Conservation (phyloP, 2,113 vertebrate genomes). For the Poicephalus meyeri region DNA sequence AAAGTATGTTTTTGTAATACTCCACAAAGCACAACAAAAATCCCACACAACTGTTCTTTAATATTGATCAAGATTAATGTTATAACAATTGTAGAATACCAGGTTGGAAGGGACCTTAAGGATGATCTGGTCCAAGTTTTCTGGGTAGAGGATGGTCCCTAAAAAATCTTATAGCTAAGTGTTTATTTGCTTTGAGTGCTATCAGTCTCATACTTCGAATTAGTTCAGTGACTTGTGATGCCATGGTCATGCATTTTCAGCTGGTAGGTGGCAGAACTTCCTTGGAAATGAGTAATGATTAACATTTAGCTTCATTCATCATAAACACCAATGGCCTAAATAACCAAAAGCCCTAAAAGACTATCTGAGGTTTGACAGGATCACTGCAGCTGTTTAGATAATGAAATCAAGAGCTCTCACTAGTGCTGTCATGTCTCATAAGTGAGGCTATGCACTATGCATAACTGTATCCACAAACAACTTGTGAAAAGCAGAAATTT, state of each 20-base stretch:
- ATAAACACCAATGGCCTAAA: not conserved
- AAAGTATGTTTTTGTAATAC: not conserved
- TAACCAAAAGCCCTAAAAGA: not conserved
- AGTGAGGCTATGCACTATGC: not conserved
- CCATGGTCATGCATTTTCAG: not conserved
- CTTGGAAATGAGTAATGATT: not conserved
- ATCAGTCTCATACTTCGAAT: not conserved
- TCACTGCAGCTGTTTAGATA: not conserved
- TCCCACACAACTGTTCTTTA: fast-evolving
- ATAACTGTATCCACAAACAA: not conserved
- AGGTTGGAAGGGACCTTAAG: not conserved
- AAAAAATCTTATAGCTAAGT: not conserved
- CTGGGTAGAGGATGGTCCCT: not conserved
- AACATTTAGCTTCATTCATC: not conserved
- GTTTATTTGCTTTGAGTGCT: not conserved
- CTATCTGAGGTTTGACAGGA: not conserved
- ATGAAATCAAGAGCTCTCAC: not conserved
- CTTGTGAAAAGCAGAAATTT: not conserved
- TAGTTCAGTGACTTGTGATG: not conserved
- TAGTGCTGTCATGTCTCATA: not conserved
- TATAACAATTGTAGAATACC: not conserved
- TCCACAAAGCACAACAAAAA: not conserved
- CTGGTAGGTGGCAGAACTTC: not conserved
- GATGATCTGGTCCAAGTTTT: not conserved
- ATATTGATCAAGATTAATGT: not conserved